A percentile compares a stretch with the other conserved stretches of the same genome.
Conservation (phyloP, 53 echinoderm and acorn worm genomes). For the Patiria pectinifera region DNA sequence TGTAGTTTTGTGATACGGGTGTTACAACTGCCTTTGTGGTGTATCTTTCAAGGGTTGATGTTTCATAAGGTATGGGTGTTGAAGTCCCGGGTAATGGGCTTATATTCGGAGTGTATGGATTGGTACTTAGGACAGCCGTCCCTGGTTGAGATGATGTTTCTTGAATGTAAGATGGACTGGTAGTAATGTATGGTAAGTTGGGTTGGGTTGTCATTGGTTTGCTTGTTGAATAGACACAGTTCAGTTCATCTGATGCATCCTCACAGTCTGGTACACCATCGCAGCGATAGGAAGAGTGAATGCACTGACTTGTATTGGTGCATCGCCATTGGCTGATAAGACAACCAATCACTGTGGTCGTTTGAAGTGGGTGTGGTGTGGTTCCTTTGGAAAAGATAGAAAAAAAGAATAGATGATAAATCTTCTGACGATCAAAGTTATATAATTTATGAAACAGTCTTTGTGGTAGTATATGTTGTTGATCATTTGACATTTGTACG, state of each 20-base stretch:
- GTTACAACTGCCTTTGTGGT: conserved; percentile 10
- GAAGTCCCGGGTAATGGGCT: conserved; percentile 17
- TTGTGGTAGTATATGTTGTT: no score
- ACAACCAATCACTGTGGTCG: conserved; percentile 76
- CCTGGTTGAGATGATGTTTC: background rate
- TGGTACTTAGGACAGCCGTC: background rate
- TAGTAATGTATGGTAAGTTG: conserved; percentile 8
- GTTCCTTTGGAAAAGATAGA: conserved; percentile 62
- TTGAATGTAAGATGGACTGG: background rate
- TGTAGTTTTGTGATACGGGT: background rate
- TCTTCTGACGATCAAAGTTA: no score
- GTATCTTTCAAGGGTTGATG: background rate
- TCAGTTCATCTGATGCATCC: conserved; percentile 76
- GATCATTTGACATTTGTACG: no score
- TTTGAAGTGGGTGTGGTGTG: conserved; percentile 80
- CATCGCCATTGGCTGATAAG: conserved; percentile 81
- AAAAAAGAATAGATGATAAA: background rate
- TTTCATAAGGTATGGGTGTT: conserved; percentile 30
- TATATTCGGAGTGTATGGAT: background rate
- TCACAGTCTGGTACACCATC: conserved; percentile 74
- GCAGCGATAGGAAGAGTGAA: conserved; percentile 68
- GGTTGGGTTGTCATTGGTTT: conserved; percentile 21
- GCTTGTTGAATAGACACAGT: conserved; percentile 75
- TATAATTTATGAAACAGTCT: no score
- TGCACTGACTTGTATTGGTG: conserved; percentile 57